Conservation (phyloP, 2,888 invertebrate species). For the Linyphia triangularis region DNA sequence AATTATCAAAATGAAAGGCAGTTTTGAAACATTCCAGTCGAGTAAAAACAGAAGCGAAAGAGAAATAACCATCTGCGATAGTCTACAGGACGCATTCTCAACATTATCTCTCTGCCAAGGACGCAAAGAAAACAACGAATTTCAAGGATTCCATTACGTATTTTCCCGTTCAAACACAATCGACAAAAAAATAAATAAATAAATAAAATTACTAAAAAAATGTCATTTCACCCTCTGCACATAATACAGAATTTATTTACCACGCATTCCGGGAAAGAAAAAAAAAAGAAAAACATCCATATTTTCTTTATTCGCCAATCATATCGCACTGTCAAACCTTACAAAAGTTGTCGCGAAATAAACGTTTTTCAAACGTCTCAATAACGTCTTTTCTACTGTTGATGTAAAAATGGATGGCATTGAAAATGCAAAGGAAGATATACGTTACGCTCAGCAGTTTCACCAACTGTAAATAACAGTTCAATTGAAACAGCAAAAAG, state of each 20-base stretch:
- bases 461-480: too few species aligned
- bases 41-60: conserved; percentile 15
- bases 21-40: background rate
- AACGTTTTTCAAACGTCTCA: background rate
- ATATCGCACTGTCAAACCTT: background rate
- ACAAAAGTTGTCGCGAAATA: background rate
- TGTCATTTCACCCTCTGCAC: conserved; percentile 20
- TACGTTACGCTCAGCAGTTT: background rate
- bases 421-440: background rate
- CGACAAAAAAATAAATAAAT: background rate
- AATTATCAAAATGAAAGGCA: background rate
- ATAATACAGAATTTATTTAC: conserved; percentile 14
- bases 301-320: background rate
- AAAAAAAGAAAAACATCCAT: too few species aligned
- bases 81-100: conserved; percentile 15
- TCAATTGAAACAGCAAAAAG: too few species aligned
- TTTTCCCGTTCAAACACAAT: conserved; percentile 29
- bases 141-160: conserved; percentile 39
- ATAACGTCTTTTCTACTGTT: background rate
- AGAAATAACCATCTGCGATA: conserved; percentile 8
- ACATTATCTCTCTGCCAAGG: conserved; percentile 43
- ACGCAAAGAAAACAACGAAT: background rate
- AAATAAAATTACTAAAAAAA: conserved; percentile 11
- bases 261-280: background rate
- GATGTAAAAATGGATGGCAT: too few species aligned